Evolutionary conservation across 2,888 invertebrate genomes (phyloP), one percentile per base, ranked within the genome.

Genomic region (Platycheirus albimanus): DNA sequence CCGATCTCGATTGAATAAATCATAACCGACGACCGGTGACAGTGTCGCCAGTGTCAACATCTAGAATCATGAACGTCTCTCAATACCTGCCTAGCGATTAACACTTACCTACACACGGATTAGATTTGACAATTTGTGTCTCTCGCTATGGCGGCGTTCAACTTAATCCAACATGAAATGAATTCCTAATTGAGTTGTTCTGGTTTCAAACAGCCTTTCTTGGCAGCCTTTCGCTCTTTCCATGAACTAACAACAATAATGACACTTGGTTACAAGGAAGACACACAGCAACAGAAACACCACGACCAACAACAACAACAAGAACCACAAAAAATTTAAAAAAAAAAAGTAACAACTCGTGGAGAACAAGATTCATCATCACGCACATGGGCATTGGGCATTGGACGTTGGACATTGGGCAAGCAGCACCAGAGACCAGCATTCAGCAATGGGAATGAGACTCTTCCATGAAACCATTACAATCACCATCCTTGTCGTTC

Each of bases 151-250:
- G 66, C 77, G 67, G 69, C 69, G 61, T 78, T 80, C 80, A 70
- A 74, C 74, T 75, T 83, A 85, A 80, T 84, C 72, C 80, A 72
- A 77, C 86, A 85, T 84, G 86, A 86, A 85, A 69, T 85, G 86
- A 86, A 86, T 86, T 85, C 81, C 77, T 86, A 86, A 86, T 86
- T 86, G 86, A 86, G 85, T 85, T 85, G 85, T 86, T 85, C 84
- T 85, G 77, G 85, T 84, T 85, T 85, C 85, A 41, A 19, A 49
- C 61, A 49, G 33, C 49, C 63, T 56, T 19, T 38, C 66, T 52
- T 13, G 15, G 51, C 43, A 19, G 15, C 66, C 70, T 41, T 33
- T 30, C 58, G 43, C 54, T 54, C 49, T 77, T 64, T 51, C 47
- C 58, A 56, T 43, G 76, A 70, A 69, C 56, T 56, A 80, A 79